These are phyloP conservation scores for Drosophila santomea DNA, from an alignment of 1,140 invertebrate species.

Conservation along the genomic window DNA sequence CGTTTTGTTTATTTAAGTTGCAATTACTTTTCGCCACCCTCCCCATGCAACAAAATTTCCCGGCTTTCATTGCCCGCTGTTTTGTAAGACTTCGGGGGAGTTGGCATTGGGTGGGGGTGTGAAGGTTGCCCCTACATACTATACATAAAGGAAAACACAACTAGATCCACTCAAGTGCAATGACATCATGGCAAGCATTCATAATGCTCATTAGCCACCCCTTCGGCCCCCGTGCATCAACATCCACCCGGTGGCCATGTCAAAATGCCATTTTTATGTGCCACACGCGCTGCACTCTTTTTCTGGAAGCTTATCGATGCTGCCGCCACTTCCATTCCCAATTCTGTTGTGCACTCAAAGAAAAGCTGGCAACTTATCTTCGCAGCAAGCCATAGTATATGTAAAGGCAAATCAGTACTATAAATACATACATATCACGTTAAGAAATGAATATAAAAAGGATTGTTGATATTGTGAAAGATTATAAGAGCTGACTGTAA, in stretches of 20 bases:
- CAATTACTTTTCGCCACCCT: conserved; percentile 71
- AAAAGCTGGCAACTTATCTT: background rate
- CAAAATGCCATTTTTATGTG: conserved; percentile 66
- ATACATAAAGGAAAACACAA: conserved; percentile 20
- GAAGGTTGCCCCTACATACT: conserved; percentile 24
- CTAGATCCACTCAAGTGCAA: conserved; percentile 64
- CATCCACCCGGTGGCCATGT: conserved; percentile 53
- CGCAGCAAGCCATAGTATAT: background rate
- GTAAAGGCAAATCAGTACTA: too few species aligned
- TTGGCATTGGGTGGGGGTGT: background rate
- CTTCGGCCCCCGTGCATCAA: background rate
- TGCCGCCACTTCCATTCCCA: conserved; percentile 11
- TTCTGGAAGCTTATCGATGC: conserved; percentile 67
- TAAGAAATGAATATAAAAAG: too few species aligned
- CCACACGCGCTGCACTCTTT: conserved; percentile 54
- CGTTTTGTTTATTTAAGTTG: conserved; percentile 75
- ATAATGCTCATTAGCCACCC: conserved; percentile 62
- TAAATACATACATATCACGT: too few species aligned
- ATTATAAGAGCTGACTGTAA: too few species aligned
- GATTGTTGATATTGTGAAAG: too few species aligned
- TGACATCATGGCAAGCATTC: conserved; percentile 66
- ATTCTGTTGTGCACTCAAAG: conserved; percentile 4
- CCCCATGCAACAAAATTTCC: conserved; percentile 49
- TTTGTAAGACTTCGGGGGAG: conserved; percentile 31
- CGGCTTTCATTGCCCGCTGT: conserved; percentile 42